Evolutionary conservation across 2,888 invertebrate genomes (phyloP), one percentile per base, ranked within the genome.

Genomic region (Prosopocoilus inquinatus): DNA sequence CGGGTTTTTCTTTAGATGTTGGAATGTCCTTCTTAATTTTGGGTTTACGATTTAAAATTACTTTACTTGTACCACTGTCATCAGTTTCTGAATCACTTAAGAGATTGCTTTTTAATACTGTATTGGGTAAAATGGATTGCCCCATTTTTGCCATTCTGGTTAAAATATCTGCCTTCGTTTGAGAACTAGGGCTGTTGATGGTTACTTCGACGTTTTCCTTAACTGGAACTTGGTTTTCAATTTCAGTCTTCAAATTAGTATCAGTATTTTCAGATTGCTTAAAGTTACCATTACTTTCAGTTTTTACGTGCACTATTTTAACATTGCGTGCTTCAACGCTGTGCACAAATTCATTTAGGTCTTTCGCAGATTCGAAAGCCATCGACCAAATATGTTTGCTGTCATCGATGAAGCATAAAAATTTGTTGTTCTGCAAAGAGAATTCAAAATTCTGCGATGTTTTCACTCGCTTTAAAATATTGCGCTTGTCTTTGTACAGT

Each of bases 111-210:
- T 28, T 28, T 9, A 41, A 41, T 9, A 41, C 15, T 41, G 41
- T 13, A 15, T n/a, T 41, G 13, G 81, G 75, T 35, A 76, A 62
- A 59, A 81, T 79, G 28, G 79, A 75, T 62, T 81, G 79, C 0
- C 84, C 84, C 79, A 84, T 80, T 76, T 81, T 82, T 1, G 83
- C 81, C 77, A 84, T 82, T 61, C 84, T 74, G 7, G 80, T 77
- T 49, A 84, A 71, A 57, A 83, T 78, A 53, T 78, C 75, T 9
- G 79, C 78, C 67, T 79, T 80, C 33, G 67, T 66, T 55, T 62
- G 58, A 41, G 62, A 61, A 33, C 59, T 61, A 3, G 68, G 63
- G 47, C 58, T 65, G 59, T 68, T 3, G 68, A 65, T 13, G 58
- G 53, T 16, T 55, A 28, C 50, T 9, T 44, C 35, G 44, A 64